Evolutionary conservation across 2,888 invertebrate genomes (phyloP), one percentile per base, ranked within the genome.

Genomic region (Tetramorium bicarinatum): DNA sequence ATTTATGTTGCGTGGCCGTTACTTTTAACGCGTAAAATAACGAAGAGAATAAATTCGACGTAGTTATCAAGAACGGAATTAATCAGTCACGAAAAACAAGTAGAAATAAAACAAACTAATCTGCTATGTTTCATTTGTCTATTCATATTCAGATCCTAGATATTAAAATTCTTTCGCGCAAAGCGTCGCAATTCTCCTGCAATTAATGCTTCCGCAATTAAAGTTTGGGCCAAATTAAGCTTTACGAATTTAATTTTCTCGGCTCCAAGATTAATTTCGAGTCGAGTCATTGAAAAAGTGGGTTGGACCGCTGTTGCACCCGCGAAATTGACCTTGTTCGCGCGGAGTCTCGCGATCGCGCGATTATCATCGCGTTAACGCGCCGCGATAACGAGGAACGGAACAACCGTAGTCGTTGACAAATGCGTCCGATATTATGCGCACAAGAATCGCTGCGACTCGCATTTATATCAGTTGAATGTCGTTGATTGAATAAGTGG

Each of bases 401-500:
- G 62, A 62, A 38, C 62, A 18, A 38, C 29, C 47, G 54, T 47
- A 69, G 62, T 41, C 62, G 66, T 54, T 64, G 82, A 66, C 75
- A 76, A 80, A 61, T n/a, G 41, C 72, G 44, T 18, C 62, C 72
- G 69, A 47, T 41, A 62, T 47, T 64, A 64, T 52, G 49, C 64
- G 52, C 66, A 7, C 25, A 15, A 61, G 54, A 21, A 75, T 75
- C 61, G 54, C 71, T 56, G 59, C 79, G 62, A 76, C 49, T 74
- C 80, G 85, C 85, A 83, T 88, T 87, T 87, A 84, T 75, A 82
- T 87, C 83, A 52, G 82, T 29, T 83, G 71, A 86, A 76, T 76
- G 71, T 52, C 77, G 64, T 72, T 85, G 85, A 88, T 88, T 83
- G 87, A 85, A 85, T 83, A 88, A 87, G 83, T 87, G 85, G 87